Evolutionary conservation across 2,797 vertebrate genomes (phyloP), one percentile per base, ranked within the genome.

Genomic region (Gymnodraco acuticeps): DNA sequence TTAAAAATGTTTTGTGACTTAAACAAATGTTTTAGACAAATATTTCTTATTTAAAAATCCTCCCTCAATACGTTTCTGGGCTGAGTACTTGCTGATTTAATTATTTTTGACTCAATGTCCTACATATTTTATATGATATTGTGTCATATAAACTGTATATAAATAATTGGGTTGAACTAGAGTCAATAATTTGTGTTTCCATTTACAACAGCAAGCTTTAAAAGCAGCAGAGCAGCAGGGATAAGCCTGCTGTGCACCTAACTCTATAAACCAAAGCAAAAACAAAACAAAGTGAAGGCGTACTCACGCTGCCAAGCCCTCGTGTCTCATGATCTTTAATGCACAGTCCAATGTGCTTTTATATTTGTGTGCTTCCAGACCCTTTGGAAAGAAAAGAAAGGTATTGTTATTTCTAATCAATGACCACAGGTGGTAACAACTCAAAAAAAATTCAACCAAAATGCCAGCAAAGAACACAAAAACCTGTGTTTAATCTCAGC

Each of bases 331-430:
- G 90, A 99, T 99, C 92, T 97, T 94, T 69, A 95, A 83, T 48
- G 96, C 96, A 0, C 98, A 99, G 91, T 99, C 96, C 88, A 94
- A 66, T 0, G 97, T 99, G 87, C 86, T 98, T 86, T 96, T 97
- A 91, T 99, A 99, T 87, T 97, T 99, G 85, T 98, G 97, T 0
- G 98, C 96, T 82, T 99, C 96, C 65, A 99, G 92, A 27, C 97
- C 96, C 98, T 99, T 86, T 0, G 1, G 46, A 75, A 47, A 73
- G 16, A 45, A 55, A 33, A 43, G 3, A 54, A n/a, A 41, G 3
- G 4, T 33, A n/a, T 19, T 33, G 45, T 64, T 66, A 43, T n/a
- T 43, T 8, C 13, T 10, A 3, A 61, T 48, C 10, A 54, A 7
- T 46, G 15, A 51, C 58, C 73, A 2, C 0, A 0, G 4, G 0